phyloP scores from a whole-genome alignment of 2,797 vertebrate genomes.

The Diplodus sargus region DNA sequence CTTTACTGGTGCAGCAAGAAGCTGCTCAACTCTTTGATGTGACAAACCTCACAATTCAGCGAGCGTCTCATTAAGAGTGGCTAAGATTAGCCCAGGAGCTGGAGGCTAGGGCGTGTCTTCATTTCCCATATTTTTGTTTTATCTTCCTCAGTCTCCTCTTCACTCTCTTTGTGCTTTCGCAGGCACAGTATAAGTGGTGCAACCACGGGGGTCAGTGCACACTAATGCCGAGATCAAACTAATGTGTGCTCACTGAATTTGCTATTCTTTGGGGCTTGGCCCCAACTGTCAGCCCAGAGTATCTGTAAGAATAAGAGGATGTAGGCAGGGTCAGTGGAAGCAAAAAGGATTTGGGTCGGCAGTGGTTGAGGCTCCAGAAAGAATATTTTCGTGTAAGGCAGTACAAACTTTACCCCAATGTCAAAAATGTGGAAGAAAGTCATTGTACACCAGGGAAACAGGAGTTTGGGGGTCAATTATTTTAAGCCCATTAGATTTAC shows the following conservation, averaged over 20 bases:
- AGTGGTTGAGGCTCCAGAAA: not conserved
- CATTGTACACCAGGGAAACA: not conserved
- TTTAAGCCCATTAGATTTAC: not conserved
- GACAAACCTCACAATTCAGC: conserved; percentile 29
- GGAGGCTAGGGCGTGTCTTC: conserved; percentile 3
- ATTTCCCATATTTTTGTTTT: not conserved
- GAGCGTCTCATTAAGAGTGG: conserved; percentile 30
- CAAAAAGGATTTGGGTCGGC: conserved; percentile 27
- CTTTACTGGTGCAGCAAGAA: conserved; percentile 27
- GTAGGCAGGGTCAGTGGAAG: conserved; percentile 31
- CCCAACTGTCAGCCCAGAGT: conserved; percentile 13
- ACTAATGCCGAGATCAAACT: not conserved
- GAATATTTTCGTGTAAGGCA: conserved; percentile 16
- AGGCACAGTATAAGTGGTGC: not conserved
- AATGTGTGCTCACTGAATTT: conserved; percentile 17
- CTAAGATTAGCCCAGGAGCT: conserved; percentile 37
- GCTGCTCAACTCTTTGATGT: conserved; percentile 44
- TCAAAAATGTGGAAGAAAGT: conserved; percentile 25
- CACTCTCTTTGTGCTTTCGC: conserved; percentile 1
- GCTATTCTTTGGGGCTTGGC: not conserved
- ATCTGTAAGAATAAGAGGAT: conserved; percentile 38
- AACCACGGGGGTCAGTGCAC: not conserved
- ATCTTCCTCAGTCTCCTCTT: conserved; percentile 11
- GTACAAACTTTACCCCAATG: conserved; percentile 21
- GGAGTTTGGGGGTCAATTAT: conserved; percentile 1